These are phyloP conservation scores for Augochlora pura DNA, from an alignment of 1,140 invertebrate genomes.

Conservation along the genomic window DNA sequence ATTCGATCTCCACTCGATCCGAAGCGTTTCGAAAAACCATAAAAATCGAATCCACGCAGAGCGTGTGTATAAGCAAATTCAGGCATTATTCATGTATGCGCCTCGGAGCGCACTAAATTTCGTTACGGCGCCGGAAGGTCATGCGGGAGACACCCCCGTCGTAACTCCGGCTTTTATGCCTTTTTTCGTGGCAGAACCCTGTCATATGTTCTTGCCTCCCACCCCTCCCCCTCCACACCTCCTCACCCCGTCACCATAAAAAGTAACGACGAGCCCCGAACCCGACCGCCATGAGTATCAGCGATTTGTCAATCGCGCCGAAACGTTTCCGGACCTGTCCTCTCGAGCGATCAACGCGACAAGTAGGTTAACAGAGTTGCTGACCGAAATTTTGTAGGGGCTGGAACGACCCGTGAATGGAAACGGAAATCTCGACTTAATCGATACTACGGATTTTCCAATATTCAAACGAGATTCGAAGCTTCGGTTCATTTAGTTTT, in stretches of 20 bases:
- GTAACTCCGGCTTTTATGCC: slow-evolving; percentile 71
- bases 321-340: background rate
- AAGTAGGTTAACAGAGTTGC: background rate
- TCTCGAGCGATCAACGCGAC: background rate
- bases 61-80: slow-evolving; percentile 64
- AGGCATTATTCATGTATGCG: slow-evolving; percentile 75
- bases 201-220: slow-evolving; percentile 63
- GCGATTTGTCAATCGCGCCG: slow-evolving; percentile 48
- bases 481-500: too few species aligned
- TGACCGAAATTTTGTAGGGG: too few species aligned
- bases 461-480: too few species aligned
- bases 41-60: slow-evolving; percentile 31
- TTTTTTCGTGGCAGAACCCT: slow-evolving; percentile 68
- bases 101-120: slow-evolving; percentile 73
- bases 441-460: too few species aligned
- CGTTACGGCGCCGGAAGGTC: slow-evolving; percentile 68
- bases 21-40: slow-evolving; percentile 1
- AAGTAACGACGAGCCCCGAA: slow-evolving; percentile 48
- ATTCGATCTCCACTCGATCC: background rate
- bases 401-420: too few species aligned
- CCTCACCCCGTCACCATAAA: slow-evolving; percentile 37
- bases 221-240: background rate
- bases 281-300: slow-evolving; percentile 24
- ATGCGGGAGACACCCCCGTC: slow-evolving; percentile 66
- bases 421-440: too few species aligned